A percentile compares a stretch with the other conserved stretches of the same genome.
These are phyloP conservation scores for Chaetogeoica ovagalla DNA, from an alignment of 2,888 invertebrate genomes.

Conservation along the genomic window DNA sequence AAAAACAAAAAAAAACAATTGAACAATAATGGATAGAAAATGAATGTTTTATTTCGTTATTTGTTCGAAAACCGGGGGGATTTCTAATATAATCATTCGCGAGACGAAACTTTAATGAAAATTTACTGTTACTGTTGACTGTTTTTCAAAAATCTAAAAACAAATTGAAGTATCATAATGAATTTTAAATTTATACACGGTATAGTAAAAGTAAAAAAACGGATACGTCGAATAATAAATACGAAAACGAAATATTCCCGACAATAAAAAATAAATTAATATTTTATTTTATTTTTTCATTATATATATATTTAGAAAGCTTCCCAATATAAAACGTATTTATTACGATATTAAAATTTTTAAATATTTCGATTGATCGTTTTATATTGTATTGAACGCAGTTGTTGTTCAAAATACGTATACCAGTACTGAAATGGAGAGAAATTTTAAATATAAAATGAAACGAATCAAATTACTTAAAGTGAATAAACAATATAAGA, in stretches of 20 bases:
- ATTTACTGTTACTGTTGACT: neutral
- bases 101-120: neutral
- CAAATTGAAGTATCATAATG: slow-evolving; percentile 2
- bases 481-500: neutral
- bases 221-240: too few species aligned
- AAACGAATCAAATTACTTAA: neutral
- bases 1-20: neutral
- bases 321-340: too few species aligned
- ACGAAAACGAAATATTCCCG: too few species aligned
- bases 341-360: too few species aligned
- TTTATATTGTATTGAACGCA: too few species aligned
- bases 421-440: neutral
- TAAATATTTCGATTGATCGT: too few species aligned
- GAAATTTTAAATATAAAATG: neutral
- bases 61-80: neutral
- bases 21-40: slow-evolving; percentile 5
- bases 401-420: neutral
- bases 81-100: neutral
- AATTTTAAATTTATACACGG: neutral
- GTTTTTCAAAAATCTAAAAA: neutral
- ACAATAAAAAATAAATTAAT: too few species aligned
- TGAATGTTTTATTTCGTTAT: neutral
- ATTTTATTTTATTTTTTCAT: too few species aligned
- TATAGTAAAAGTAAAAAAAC: too few species aligned
- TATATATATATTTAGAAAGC: too few species aligned